Evolutionary conservation across 2,113 vertebrate genomes (phyloP), one percentile per base, ranked within the genome.

Genomic region (Chionodraco myersi): DNA sequence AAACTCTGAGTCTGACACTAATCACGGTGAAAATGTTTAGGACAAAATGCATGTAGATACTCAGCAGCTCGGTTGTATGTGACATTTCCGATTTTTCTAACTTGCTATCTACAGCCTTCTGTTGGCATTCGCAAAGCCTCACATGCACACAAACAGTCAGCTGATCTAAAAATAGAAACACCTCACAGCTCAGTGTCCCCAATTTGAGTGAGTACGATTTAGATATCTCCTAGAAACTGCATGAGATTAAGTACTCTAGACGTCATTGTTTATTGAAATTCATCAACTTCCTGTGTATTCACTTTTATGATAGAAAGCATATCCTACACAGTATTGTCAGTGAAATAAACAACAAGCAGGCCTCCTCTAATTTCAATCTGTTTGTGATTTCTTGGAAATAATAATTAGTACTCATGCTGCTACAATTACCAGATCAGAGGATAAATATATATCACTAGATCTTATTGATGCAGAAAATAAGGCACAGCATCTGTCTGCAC

Each of bases 121-220:
- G 84, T 87, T 91, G 90, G 92, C 88, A 87, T 89, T 88, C 89
- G 64, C 90, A 52, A 72, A 83, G 90, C 88, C 90, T 90, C 93
- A 92, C 93, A 85, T 94, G 94, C 78, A 1, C 83, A 92, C 90
- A 91, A 94, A 91, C 84, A 87, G 87, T 79, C 64, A 48, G 88
- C 87, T 84, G 85, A 12, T 77, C 90, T 90, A 94, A 88, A 92
- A 91, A 92, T 92, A 94, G 90, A 84, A 51, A 26, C 83, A 12
- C 79, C 84, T 58, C 68, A 63, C 72, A 56, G 84, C 90, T 82
- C 82, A 34, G 63, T 67, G 86, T 82, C 76, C 83, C 77, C 85
- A 86, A 84, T 84, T 82, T 82, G 92, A 90, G 80, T 73, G 86
- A 88, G 87, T 90, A 88, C 79, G 86, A 89, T 93, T 93, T 91